phyloP scores from a whole-genome alignment of 2,797 vertebrate genomes.

The Artibeus jamaicensis region DNA sequence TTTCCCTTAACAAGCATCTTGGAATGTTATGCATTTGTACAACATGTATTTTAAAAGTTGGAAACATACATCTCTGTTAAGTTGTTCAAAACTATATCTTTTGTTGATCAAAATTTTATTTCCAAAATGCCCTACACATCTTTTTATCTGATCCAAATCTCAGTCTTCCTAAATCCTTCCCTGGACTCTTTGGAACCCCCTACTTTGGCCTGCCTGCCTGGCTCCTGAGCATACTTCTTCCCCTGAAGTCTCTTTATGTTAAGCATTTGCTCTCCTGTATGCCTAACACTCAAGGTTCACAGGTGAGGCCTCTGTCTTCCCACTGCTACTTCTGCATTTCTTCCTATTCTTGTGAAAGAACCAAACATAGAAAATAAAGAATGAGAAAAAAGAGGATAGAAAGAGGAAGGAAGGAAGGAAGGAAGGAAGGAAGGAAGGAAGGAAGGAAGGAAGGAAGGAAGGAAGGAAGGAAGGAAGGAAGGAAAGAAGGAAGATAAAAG shows the following conservation, averaged over 20 bases:
- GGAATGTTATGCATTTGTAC: not conserved
- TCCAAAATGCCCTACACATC: not conserved
- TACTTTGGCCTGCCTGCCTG: not conserved
- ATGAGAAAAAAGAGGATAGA: not conserved
- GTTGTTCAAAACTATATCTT: not conserved
- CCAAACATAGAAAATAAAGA: not conserved
- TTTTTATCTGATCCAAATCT: not conserved
- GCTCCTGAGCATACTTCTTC: not conserved
- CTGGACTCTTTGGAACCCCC: not conserved
- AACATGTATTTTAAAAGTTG: not conserved
- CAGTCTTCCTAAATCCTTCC: not conserved
- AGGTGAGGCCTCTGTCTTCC: not conserved
- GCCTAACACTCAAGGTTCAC: not conserved
- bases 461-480: fast-evolving
- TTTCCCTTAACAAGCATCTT: not conserved
- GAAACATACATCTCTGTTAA: not conserved
- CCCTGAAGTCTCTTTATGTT: not conserved
- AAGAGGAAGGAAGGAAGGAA: not conserved
- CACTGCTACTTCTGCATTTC: not conserved
- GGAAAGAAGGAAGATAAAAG: fast-evolving
- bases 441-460: not conserved
- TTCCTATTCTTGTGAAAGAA: not conserved
- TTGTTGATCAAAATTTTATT: not conserved
- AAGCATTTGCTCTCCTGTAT: not conserved
- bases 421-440: too few species aligned